phyloP scores from a whole-genome alignment of 2,888 invertebrate genomes.

The Mythimna impura region DNA sequence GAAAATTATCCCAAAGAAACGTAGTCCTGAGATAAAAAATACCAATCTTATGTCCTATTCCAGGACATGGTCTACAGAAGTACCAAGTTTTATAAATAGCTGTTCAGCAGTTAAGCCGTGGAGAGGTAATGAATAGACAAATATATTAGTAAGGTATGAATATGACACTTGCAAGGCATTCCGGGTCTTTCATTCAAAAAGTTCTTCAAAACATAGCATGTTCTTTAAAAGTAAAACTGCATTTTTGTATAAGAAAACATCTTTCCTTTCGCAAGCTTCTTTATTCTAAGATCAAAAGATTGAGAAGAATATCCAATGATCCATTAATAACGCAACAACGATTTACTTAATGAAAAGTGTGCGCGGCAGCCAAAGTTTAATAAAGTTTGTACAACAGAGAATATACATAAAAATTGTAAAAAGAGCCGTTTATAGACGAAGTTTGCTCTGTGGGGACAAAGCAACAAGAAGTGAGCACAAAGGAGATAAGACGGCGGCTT shows the following conservation, averaged over 20 bases:
- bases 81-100: no score
- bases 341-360: conserved; percentile 71
- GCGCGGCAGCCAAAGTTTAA: conserved; percentile 68
- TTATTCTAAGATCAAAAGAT: conserved; percentile 31
- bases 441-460: conserved; percentile 64
- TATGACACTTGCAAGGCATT: no score
- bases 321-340: conserved; percentile 69
- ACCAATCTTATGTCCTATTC: not conserved
- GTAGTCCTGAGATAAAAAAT: not conserved
- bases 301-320: conserved; percentile 56
- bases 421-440: conserved; percentile 72
- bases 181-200: not conserved
- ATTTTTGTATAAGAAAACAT: conserved; percentile 4
- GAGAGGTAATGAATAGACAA: no score
- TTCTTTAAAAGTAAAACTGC: not conserved
- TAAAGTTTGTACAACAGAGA: conserved; percentile 66
- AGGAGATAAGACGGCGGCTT: conserved; percentile 55
- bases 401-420: conserved; percentile 66
- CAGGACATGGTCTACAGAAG: no score
- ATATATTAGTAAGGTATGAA: not conserved
- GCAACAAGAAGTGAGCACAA: conserved; percentile 53
- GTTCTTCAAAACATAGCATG: not conserved
- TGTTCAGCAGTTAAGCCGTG: no score
- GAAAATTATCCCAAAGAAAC: not conserved
- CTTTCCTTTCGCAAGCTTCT: not conserved